phyloP scores from a whole-genome alignment of 1,140 invertebrate species.

The Anastatus disparis region DNA sequence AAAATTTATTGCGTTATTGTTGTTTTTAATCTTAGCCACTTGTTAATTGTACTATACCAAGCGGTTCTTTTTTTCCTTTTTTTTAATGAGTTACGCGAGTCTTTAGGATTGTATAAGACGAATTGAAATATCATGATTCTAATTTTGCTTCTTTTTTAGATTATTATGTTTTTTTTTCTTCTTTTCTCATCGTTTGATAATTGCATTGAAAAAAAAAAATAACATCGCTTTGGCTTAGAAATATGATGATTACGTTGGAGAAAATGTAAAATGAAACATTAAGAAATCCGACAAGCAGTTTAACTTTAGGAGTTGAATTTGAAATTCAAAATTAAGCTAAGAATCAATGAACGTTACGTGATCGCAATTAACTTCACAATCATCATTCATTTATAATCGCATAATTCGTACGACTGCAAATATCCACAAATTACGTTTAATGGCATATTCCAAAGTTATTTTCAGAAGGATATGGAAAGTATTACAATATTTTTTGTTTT shows the following conservation, averaged over 20 bases:
- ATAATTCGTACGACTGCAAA: too few species aligned
- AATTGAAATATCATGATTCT: background rate
- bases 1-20: conserved; percentile 8
- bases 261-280: conserved; percentile 18
- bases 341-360: background rate
- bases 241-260: background rate
- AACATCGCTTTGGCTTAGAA: background rate
- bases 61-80: too few species aligned
- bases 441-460: too few species aligned
- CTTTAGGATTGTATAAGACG: background rate
- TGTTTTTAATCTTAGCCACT: conserved; percentile 17
- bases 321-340: conserved; percentile 10
- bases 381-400: too few species aligned
- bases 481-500: too few species aligned
- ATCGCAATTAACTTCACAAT: too few species aligned
- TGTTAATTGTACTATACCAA: conserved; percentile 28
- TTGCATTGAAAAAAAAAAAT: conserved; percentile 15
- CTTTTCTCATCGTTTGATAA: background rate
- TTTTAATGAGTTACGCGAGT: conserved; percentile 11
- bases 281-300: conserved; percentile 1
- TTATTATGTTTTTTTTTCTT: background rate
- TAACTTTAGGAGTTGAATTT: background rate
- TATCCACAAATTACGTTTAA: too few species aligned
- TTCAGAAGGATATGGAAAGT: too few species aligned
- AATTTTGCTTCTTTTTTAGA: background rate